These are phyloP conservation scores for Drosophila triauraria DNA, from an alignment of 1,140 invertebrate species.

Conservation along the genomic window DNA sequence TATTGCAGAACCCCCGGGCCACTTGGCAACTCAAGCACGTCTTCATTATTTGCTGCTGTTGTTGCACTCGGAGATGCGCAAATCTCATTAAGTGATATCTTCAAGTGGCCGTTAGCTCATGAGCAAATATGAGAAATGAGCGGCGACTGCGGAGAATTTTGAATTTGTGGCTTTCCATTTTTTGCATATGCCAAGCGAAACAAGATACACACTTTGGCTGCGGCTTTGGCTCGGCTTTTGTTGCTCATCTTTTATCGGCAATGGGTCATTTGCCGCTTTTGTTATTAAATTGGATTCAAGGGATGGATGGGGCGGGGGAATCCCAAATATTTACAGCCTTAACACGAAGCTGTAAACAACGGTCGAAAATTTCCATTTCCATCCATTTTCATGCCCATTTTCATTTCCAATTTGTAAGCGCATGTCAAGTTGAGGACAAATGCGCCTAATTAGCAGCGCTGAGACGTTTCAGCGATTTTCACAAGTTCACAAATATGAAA, in stretches of 20 bases:
- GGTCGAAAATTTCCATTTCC: slow-evolving; percentile 56
- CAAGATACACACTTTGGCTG: slow-evolving; percentile 30
- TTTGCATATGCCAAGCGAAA: slow-evolving; percentile 58
- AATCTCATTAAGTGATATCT: slow-evolving; percentile 84
- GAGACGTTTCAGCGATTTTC: slow-evolving; percentile 74
- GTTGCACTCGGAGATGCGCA: slow-evolving; percentile 79
- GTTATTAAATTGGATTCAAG: slow-evolving; percentile 61
- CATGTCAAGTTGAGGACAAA: slow-evolving; percentile 76
- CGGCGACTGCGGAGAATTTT: slow-evolving; percentile 48
- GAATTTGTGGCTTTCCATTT: slow-evolving; percentile 41
- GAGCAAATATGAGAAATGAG: slow-evolving; percentile 70
- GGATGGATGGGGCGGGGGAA: neutral
- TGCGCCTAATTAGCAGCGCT: slow-evolving; percentile 73
- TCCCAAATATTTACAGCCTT: slow-evolving; percentile 68
- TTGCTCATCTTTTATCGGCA: slow-evolving; percentile 70
- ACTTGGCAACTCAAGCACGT: slow-evolving; percentile 81
- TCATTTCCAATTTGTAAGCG: slow-evolving; percentile 67
- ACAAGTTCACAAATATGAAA: slow-evolving; percentile 79
- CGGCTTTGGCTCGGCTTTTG: slow-evolving; percentile 6
- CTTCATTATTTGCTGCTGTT: slow-evolving; percentile 71
- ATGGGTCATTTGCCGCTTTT: slow-evolving; percentile 76
- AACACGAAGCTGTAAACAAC: slow-evolving; percentile 52
- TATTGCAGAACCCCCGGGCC: slow-evolving; percentile 21
- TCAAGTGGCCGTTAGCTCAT: slow-evolving; percentile 78
- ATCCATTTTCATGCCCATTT: slow-evolving; percentile 55